Evolutionary conservation across 1,140 invertebrate species (phyloP).

Genomic region (Myzus persicae): DNA sequence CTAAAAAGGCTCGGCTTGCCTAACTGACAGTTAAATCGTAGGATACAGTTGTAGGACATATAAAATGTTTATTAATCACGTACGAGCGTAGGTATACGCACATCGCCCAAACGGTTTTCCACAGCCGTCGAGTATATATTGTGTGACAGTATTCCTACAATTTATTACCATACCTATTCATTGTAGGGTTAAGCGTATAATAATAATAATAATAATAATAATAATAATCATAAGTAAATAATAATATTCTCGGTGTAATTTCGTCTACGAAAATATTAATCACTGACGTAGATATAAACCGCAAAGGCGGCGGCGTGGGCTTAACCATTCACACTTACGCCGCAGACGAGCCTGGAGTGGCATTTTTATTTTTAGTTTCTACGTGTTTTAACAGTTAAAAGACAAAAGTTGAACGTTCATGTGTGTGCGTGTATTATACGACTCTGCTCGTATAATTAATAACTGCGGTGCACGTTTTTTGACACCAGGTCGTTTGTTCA

Average conservation of each 20-base stretch:
- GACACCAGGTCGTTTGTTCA: constrained; percentile 39
- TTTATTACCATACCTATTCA: neutral
- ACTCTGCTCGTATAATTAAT: constrained; percentile 21
- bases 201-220: neutral
- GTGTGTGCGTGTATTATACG: neutral
- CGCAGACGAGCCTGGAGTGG: neutral
- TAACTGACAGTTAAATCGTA: neutral
- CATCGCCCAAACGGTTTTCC: neutral
- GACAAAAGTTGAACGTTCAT: neutral
- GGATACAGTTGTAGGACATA: neutral
- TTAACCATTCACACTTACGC: neutral
- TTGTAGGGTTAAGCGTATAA: neutral
- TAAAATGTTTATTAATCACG: neutral
- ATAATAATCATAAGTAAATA: neutral
- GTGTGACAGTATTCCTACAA: neutral
- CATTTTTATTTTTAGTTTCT: constrained; percentile 29
- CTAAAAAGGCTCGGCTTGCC: neutral
- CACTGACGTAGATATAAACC: neutral
- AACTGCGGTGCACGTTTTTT: constrained; percentile 18
- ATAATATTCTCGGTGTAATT: neutral
- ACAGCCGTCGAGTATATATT: neutral
- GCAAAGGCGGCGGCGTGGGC: neutral
- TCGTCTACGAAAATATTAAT: neutral
- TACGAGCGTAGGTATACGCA: neutral
- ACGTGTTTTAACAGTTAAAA: neutral